Evolutionary conservation across 2,113 vertebrate species (phyloP).

Genomic region (Scopus umbretta): DNA sequence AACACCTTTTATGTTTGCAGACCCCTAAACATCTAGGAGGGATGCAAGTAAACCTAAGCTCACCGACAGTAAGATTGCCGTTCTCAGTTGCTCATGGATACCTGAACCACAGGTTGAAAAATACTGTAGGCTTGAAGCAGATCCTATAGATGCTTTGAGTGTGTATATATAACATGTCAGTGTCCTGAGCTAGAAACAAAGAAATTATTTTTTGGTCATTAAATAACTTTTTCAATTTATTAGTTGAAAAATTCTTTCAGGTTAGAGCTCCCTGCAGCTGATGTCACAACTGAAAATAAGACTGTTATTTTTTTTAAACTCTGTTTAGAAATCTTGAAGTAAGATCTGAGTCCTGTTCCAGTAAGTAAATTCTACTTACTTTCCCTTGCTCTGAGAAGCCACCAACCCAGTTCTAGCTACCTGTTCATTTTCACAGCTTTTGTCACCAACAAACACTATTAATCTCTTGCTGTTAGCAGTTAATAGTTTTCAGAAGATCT

Average conservation of each 20-base stretch:
- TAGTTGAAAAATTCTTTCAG: background rate
- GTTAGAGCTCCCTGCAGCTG: background rate
- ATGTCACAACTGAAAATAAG: background rate
- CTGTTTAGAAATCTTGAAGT: background rate
- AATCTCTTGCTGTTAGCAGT: background rate
- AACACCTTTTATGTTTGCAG: background rate
- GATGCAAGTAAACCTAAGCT: background rate
- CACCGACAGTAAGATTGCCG: background rate
- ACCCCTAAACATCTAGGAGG: background rate
- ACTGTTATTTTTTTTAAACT: background rate
- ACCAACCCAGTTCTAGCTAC: background rate
- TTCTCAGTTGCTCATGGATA: background rate
- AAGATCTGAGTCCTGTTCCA: background rate
- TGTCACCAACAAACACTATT: background rate
- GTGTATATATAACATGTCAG: background rate
- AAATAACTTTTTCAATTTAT: background rate
- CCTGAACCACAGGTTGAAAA: background rate
- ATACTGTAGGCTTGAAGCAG: background rate
- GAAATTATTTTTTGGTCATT: background rate
- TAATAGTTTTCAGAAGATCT: background rate
- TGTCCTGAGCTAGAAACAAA: background rate
- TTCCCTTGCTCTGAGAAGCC: background rate
- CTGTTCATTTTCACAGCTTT: background rate
- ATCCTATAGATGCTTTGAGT: background rate
- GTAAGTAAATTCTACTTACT: background rate